Percentiles rank a stretch among this genome's conserved stretches.
phyloP scores from a whole-genome alignment of 2,113 vertebrate genomes.

The Camelus bactrianus region DNA sequence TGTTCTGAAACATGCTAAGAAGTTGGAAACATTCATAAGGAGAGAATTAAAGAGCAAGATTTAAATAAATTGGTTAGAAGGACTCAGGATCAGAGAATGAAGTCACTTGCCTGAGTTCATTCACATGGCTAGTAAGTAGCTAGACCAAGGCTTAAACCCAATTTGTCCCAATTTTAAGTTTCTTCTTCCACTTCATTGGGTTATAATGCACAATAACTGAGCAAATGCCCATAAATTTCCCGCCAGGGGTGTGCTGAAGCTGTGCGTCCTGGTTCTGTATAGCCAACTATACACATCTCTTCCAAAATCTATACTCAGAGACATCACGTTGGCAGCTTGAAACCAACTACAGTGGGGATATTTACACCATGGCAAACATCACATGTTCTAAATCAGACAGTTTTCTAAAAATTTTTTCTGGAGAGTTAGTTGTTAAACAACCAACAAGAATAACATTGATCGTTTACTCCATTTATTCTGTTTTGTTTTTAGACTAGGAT shows the following conservation, averaged over 20 bases:
- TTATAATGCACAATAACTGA: background rate
- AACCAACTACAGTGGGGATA: background rate
- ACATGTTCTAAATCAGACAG: background rate
- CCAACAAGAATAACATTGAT: background rate
- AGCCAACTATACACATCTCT: background rate
- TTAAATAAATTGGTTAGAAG: background rate
- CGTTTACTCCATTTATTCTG: background rate
- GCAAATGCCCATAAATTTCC: background rate
- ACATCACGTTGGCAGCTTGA: background rate
- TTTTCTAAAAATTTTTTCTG: background rate
- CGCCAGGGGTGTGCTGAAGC: background rate
- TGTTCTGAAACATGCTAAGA: constrained; percentile 17
- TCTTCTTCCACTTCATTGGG: background rate
- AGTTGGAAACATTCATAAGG: background rate
- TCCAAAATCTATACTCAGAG: background rate
- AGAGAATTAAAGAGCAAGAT: background rate
- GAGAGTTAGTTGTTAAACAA: constrained; percentile 14
- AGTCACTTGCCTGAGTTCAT: background rate
- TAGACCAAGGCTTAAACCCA: background rate
- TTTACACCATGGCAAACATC: background rate
- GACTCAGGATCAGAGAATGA: background rate
- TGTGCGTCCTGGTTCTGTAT: background rate
- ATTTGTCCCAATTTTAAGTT: background rate
- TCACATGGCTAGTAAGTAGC: background rate
- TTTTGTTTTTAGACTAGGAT: background rate